A percentile compares a stretch with the other conserved stretches of the same genome.
Evolutionary conservation across 2,888 invertebrate genomes (phyloP).

Genomic region (Pedicia rivosa): DNA sequence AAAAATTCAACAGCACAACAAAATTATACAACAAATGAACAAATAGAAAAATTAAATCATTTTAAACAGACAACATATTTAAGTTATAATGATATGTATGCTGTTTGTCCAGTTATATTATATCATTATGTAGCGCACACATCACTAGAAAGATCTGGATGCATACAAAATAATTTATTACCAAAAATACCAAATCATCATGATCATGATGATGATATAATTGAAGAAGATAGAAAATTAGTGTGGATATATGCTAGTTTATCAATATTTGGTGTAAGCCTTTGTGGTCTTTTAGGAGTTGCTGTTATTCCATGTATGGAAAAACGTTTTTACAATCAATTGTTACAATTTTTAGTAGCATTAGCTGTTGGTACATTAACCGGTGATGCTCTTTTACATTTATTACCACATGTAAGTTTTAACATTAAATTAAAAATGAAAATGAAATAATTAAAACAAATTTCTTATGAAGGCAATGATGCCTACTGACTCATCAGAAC

Average conservation of each 20-base stretch:
- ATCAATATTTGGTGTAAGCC: constrained; percentile 70
- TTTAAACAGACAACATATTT: constrained; percentile 7
- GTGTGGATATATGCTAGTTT: constrained; percentile 75
- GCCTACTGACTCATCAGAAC: constrained; percentile 23
- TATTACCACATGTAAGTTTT: constrained; percentile 66
- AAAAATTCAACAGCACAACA: too few species aligned
- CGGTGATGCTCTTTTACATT: constrained; percentile 82
- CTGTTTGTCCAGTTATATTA: constrained; percentile 49
- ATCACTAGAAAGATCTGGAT: constrained; percentile 37
- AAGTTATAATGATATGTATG: constrained; percentile 24
- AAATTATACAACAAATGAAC: constrained; percentile 6
- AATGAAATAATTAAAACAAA: constrained; percentile 5
- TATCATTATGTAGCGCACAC: constrained; percentile 45
- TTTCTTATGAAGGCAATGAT: constrained; percentile 31
- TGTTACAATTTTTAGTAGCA: constrained; percentile 83
- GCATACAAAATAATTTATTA: constrained; percentile 32
- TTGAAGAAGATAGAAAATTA: constrained; percentile 14
- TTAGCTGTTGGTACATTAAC: constrained; percentile 82
- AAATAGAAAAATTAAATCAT: neutral
- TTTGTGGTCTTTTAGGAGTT: constrained; percentile 75
- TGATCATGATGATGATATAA: constrained; percentile 6
- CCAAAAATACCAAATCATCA: constrained; percentile 16
- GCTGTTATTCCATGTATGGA: constrained; percentile 87
- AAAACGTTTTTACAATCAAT: constrained; percentile 69
- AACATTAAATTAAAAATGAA: constrained; percentile 6